Evolutionary conservation across 2,888 invertebrate genomes (phyloP).

Genomic region (Scrobipalpa costella): DNA sequence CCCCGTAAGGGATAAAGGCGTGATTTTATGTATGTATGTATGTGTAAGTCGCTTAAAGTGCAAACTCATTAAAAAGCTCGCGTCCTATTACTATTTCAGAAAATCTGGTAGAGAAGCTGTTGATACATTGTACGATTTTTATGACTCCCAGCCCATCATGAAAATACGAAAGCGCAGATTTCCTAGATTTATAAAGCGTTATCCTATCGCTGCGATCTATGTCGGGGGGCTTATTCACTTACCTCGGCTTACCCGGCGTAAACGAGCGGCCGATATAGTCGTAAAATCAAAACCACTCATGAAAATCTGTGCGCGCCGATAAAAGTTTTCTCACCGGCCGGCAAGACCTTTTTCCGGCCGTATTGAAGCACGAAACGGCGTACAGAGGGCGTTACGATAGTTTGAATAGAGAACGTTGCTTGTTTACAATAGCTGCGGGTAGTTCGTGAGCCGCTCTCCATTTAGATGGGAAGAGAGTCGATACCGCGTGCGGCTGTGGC

Average conservation of each 20-base stretch:
- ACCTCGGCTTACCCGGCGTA: slow-evolving; percentile 23
- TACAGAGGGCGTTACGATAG: slow-evolving; percentile 69
- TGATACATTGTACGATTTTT: neutral
- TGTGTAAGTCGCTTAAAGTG: no score
- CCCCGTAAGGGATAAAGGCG: no score
- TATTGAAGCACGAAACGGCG: slow-evolving; percentile 63
- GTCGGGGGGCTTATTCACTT: slow-evolving; percentile 19
- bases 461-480: slow-evolving; percentile 73
- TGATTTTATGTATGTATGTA: no score
- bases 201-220: slow-evolving; percentile 19
- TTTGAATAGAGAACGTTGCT: slow-evolving; percentile 74
- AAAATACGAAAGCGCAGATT: neutral
- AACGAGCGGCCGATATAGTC: slow-evolving; percentile 40
- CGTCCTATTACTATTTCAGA: no score
- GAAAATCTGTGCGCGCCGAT: slow-evolving; percentile 54
- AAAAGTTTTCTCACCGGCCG: slow-evolving; percentile 53
- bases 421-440: slow-evolving; percentile 78
- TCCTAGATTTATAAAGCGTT: slow-evolving; percentile 6
- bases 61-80: no score
- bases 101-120: no score
- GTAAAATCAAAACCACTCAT: slow-evolving; percentile 49
- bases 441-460: slow-evolving; percentile 74
- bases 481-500: slow-evolving; percentile 63
- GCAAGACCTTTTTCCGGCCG: slow-evolving; percentile 61
- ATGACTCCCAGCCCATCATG: neutral